A percentile compares a stretch with the other conserved stretches of the same genome.
These are phyloP conservation scores for Babyrousa celebensis DNA, from an alignment of 2,797 vertebrate species.

Conservation along the genomic window DNA sequence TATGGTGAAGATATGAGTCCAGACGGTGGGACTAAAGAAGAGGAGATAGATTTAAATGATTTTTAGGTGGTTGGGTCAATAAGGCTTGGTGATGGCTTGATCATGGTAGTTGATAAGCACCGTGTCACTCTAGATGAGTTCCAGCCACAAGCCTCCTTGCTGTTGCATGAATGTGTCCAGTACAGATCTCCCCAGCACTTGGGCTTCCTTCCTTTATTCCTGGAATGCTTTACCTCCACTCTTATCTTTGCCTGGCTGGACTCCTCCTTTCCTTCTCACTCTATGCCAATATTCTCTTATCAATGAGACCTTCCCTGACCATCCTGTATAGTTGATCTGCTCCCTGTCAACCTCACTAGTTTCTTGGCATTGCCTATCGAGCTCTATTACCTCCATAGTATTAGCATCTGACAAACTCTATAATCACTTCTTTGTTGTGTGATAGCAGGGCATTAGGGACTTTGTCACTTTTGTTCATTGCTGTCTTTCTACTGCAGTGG, in stretches of 20 bases:
- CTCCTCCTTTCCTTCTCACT: not conserved
- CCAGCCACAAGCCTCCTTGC: not conserved
- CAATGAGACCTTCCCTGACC: not conserved
- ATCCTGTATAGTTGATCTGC: not conserved
- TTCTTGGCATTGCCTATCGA: not conserved
- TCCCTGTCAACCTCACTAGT: not conserved
- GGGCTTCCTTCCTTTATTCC: not conserved
- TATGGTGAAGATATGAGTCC: not conserved
- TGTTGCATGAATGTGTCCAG: not conserved
- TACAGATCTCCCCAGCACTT: not conserved
- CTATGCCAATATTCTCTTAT: not conserved
- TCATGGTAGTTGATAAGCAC: not conserved
- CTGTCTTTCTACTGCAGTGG: not conserved
- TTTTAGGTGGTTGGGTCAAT: not conserved
- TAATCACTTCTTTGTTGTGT: not conserved
- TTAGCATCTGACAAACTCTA: not conserved
- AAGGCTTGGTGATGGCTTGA: not conserved
- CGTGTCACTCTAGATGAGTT: not conserved
- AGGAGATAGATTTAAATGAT: not conserved
- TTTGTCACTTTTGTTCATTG: not conserved
- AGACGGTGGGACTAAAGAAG: not conserved
- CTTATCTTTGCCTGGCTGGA: not conserved
- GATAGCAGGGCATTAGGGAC: not conserved
- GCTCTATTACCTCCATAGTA: not conserved
- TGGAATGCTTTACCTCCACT: not conserved